Conservation (phyloP, 2,888 invertebrate genomes). For the Sminthurides aquaticus region DNA sequence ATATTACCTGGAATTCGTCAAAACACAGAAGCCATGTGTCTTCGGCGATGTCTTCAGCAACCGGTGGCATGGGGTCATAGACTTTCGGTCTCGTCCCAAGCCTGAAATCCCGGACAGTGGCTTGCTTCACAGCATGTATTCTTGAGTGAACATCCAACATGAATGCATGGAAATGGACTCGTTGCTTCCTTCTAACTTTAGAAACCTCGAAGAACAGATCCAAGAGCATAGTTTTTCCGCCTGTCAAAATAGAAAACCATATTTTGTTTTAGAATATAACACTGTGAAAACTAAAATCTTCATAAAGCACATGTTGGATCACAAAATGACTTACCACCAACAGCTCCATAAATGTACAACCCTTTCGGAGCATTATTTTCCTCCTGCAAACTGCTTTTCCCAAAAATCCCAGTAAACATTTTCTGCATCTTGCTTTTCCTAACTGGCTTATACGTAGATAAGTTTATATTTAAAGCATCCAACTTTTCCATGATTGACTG, state of each 20-base stretch:
- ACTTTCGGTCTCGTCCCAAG: conserved; percentile 55
- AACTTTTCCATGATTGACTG: conserved; percentile 60
- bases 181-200: conserved; percentile 50
- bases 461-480: conserved; percentile 60
- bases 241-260: conserved; percentile 45
- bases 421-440: conserved; percentile 48
- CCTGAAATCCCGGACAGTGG: conserved; percentile 50
- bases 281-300: not conserved
- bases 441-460: conserved; percentile 56
- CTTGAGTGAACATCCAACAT: conserved; percentile 91
- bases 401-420: conserved; percentile 43
- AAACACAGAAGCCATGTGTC: conserved; percentile 91
- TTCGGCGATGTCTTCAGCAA: conserved; percentile 76
- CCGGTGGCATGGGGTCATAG: conserved; percentile 91
- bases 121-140: conserved; percentile 75
- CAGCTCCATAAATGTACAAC: conserved; percentile 76
- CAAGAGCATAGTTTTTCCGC: conserved; percentile 99
- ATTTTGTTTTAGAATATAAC: not conserved
- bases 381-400: conserved; percentile 14
- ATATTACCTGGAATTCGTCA: conserved; percentile 92
- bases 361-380: conserved; percentile 59
- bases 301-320: not conserved
- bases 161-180: conserved; percentile 95
- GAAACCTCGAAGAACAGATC: conserved; percentile 87
- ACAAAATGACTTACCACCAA: conserved; percentile 12